These are phyloP conservation scores for Neoscelio sp. DNA, from an alignment of 2,888 invertebrate species.

Conservation along the genomic window DNA sequence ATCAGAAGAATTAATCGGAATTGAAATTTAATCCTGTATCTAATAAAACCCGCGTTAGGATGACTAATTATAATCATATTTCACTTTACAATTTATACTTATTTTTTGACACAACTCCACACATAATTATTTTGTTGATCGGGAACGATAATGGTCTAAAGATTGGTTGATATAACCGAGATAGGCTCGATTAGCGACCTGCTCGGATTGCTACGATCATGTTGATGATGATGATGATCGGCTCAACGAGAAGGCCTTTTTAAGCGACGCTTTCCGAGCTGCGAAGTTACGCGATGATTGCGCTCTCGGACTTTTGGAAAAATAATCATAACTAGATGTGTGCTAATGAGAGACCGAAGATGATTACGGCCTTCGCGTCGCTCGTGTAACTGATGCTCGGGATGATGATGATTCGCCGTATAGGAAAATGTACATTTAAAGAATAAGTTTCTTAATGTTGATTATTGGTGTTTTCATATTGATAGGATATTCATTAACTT, in stretches of 20 bases:
- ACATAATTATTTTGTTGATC: conserved; percentile 74
- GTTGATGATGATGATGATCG: conserved; percentile 41
- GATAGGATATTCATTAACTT: conserved; percentile 58
- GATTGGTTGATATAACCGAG: conserved; percentile 77
- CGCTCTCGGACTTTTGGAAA: conserved; percentile 38
- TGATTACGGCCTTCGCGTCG: conserved; percentile 23
- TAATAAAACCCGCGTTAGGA: conserved; percentile 23
- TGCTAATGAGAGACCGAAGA: conserved; percentile 47
- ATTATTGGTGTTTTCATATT: conserved; percentile 43
- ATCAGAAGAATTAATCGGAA: too few relatives aligned
- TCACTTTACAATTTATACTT: conserved; percentile 10
- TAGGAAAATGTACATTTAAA: conserved; percentile 26
- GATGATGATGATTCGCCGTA: conserved; percentile 24
- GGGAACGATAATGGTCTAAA: conserved; percentile 77
- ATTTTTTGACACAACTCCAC: conserved; percentile 72
- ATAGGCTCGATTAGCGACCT: conserved; percentile 73
- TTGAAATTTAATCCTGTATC: too few relatives aligned
- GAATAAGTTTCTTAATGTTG: conserved; percentile 35
- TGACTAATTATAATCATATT: neutral
- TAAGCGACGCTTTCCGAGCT: conserved; percentile 17
- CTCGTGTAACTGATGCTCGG: conserved; percentile 32
- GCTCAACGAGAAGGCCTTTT: conserved; percentile 33
- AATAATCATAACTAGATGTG: conserved; percentile 59
- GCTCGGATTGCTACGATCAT: conserved; percentile 35
- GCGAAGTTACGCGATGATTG: conserved; percentile 59